Conservation (phyloP, 2,113 vertebrate species). For the Calidris pygmaea region DNA sequence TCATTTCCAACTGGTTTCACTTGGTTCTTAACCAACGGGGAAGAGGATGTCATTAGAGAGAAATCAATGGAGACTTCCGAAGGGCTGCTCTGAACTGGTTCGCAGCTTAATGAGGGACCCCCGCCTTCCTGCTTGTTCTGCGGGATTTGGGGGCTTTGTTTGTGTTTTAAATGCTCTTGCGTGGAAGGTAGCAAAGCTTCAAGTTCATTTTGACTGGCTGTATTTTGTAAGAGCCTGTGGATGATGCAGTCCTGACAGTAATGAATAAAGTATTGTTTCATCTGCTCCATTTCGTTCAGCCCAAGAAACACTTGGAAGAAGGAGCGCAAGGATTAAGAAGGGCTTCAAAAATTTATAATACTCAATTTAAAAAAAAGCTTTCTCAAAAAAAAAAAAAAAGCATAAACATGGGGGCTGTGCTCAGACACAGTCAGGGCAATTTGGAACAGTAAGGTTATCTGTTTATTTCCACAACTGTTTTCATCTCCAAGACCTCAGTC, state of each 20-base stretch:
- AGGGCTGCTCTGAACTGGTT: neutral
- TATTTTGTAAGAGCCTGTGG: slow-evolving; percentile 1
- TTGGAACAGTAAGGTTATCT: neutral
- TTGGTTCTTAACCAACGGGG: neutral
- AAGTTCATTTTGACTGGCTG: neutral
- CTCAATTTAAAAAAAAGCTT: neutral
- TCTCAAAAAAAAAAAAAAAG: neutral
- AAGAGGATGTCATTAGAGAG: neutral
- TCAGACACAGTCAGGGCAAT: neutral
- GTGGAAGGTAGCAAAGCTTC: neutral
- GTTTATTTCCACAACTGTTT: neutral
- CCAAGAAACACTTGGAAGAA: neutral
- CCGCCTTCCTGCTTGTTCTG: neutral
- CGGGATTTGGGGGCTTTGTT: neutral
- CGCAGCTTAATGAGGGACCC: neutral
- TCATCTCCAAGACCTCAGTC: neutral
- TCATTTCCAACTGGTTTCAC: slow-evolving; percentile 4
- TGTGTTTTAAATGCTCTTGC: neutral
- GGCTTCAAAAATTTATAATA: neutral
- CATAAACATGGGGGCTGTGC: neutral
- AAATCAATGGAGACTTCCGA: slow-evolving; percentile 18
- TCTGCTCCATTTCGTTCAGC: neutral
- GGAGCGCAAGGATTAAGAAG: neutral
- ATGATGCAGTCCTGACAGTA: slow-evolving; percentile 26
- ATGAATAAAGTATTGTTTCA: slow-evolving; percentile 40